A percentile compares a stretch with the other conserved stretches of the same genome.
These are phyloP conservation scores for Irena cyanogastra DNA, from an alignment of 2,113 vertebrate genomes.

Conservation along the genomic window DNA sequence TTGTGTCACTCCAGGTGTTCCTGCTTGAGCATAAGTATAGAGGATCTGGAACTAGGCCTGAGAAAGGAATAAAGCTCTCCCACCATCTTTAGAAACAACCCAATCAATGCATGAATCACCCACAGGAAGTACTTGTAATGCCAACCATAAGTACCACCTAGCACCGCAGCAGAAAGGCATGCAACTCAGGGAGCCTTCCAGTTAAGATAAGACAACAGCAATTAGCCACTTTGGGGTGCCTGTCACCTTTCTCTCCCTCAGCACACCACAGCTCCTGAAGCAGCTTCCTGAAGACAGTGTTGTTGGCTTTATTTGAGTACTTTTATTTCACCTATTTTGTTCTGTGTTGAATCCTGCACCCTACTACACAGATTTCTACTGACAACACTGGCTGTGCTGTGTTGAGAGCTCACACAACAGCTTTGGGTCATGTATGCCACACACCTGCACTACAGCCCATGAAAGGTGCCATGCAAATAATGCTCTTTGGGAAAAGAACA, in stretches of 20 bases:
- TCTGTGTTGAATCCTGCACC: background rate
- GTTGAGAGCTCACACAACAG: background rate
- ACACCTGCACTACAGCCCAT: background rate
- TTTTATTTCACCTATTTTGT: background rate
- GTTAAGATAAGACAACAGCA: background rate
- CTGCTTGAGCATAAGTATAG: accelerated
- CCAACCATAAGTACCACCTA: background rate
- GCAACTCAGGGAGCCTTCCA: background rate
- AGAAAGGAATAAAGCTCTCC: background rate
- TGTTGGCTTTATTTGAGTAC: background rate
- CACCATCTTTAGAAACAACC: background rate
- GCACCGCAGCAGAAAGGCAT: background rate
- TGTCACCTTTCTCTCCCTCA: background rate
- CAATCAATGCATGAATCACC: background rate
- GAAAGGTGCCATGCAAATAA: background rate
- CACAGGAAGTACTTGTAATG: background rate
- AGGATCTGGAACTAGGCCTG: background rate
- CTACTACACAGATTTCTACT: background rate
- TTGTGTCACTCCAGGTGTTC: background rate
- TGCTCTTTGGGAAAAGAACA: background rate
- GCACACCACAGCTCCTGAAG: background rate
- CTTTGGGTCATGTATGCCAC: background rate
- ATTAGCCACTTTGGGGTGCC: background rate
- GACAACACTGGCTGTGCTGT: background rate
- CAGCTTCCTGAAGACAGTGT: background rate